Evolutionary conservation across 1,140 invertebrate species (phyloP), one percentile per base, ranked within the genome.

Genomic region (Proctacanthus coquilletti): DNA sequence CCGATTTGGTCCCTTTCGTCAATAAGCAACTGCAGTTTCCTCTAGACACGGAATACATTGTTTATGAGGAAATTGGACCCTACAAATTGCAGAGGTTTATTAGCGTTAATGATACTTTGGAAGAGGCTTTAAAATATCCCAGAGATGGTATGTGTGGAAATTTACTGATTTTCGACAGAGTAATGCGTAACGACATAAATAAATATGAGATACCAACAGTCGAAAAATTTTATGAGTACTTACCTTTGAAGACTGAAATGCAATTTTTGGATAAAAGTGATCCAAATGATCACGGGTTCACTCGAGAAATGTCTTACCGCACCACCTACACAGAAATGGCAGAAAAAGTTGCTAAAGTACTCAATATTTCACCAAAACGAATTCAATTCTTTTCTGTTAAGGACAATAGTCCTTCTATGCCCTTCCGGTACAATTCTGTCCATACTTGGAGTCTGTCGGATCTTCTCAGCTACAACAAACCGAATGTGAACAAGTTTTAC

Each of bases 241-340:
- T 86, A 42, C 84, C 78, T 63, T 77, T 80, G 58, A 75, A 83
- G 58, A 79, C 87, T 35, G 92, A 97, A 70, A 85, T 97, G 42
- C 88, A 83, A 36, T 97, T 97, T 65, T 85, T 89, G 57, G 93
- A 97, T 71, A 97, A 96, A 71, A 83, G 75, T 43, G 80, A 91
- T 61, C 78, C 83, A 20, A 93, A 84, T 62, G 92, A 97, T 67
- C 74, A 78, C 38, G 91, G 56, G 44, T 95, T 98, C 58, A 83
- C 80, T 29, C 76, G 96, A 67, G 88, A 94, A 64, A 66, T 97
- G 47, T 95, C 89, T 8, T 77, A 82, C 55, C 77, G 86, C 54
- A 94, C 91, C 77, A 89, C 81, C 25, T 97, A 97, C 55, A 87
- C 94, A 61, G 85, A 91, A 64, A 84, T 98, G 70, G 87, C 91